Evolutionary conservation across 2,113 vertebrate genomes (phyloP).

Genomic region (Acinonyx jubatus): DNA sequence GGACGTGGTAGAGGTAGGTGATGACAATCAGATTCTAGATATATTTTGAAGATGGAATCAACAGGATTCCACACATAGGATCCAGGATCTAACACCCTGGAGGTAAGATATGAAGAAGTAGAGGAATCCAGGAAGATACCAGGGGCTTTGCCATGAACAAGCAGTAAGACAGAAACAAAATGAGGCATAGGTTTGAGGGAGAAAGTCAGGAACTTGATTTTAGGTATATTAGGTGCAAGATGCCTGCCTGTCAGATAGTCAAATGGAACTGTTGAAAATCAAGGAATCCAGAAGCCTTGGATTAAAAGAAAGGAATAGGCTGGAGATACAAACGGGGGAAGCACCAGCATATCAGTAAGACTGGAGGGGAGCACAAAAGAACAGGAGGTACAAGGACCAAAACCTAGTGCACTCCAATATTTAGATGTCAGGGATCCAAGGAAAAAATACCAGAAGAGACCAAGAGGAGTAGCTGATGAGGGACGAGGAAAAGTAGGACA

Average conservation of each 20-base stretch:
- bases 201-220: neutral
- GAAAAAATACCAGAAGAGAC: neutral
- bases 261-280: neutral
- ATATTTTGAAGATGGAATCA: neutral
- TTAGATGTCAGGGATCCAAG: neutral
- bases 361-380: neutral
- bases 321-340: neutral
- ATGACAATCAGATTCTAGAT: neutral
- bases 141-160: neutral
- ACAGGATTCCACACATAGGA: neutral
- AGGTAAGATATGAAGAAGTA: neutral
- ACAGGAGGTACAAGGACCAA: neutral
- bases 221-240: neutral
- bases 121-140: neutral
- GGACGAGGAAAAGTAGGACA: neutral
- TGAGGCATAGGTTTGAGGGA: neutral
- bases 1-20: neutral
- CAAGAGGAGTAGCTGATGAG: neutral
- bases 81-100: neutral
- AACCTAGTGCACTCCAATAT: neutral
- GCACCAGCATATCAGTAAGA: neutral
- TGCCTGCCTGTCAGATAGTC: neutral
- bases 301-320: neutral
- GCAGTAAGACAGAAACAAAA: neutral
- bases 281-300: neutral